Base-by-base conservation (phyloP, 2,113 vertebrate species). In the Eulemur macaco region DNA sequence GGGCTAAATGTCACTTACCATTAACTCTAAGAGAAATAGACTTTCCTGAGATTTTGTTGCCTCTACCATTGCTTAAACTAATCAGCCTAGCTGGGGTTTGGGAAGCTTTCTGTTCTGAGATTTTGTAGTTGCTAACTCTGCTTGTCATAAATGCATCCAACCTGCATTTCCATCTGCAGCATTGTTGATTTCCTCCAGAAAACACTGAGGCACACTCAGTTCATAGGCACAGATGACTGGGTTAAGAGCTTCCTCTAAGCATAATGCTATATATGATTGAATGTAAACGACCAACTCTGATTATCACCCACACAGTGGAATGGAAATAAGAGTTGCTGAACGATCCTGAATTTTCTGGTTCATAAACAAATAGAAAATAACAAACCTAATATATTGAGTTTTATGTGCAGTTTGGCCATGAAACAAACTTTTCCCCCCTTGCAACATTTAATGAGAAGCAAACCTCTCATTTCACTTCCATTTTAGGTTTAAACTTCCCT, bases 351-450 rank as follows among this genome's bases (percentile, higher is more conserved):
- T 97, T 96, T 73, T 13, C 92, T 97, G 86, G 95, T 98, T 98
- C 93, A 97, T 95, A 98, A 98, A 98, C 89, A 97, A 98, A 98
- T 96, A 97, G 96, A 98, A 98, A 98, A 97, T 97, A 98, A 82
- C 94, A 97, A 97, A 97, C 85, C 76, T 98, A 98, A 97, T 98
- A 98, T 97, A 96, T 97, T 94, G 95, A 91, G 47, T 94, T 98
- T 98, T 96, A 94, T 98, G 90, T 96, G 95, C 95, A 96, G 90
- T 97, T 98, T 98, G 98, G 97, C 98, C 95, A 98, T 89, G 94
- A 98, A 97, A 98, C 96, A 98, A 98, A 98, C 97, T 98, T 98
- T 98, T 97, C 56, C 58, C 50, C 52, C 71, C 73, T 93, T 95
- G 76, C 96, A 95, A 97, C 91, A 94, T 96, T 95, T 98, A 98